phyloP scores from a whole-genome alignment of 2,113 vertebrate species.

The Podarcis raffonei region DNA sequence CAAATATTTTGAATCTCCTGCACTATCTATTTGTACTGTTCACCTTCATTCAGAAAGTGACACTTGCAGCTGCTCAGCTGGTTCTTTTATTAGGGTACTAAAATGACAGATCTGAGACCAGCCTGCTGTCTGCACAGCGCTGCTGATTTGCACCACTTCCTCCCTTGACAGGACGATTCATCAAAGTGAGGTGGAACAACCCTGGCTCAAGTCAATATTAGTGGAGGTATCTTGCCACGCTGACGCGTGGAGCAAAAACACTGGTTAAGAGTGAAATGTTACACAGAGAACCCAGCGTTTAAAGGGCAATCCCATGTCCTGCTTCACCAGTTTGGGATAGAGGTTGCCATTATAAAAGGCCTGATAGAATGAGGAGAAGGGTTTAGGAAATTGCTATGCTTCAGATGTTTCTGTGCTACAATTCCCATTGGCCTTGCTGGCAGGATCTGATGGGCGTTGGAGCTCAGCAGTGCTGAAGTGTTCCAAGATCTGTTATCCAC shows the following conservation, averaged over 20 bases:
- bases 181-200: background rate
- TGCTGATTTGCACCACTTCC: slow-evolving; percentile 11
- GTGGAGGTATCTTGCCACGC: background rate
- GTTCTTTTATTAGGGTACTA: background rate
- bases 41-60: background rate
- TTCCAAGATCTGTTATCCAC: background rate
- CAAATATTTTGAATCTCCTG: background rate
- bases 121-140: background rate
- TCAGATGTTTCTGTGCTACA: no score
- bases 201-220: background rate
- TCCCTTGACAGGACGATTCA: slow-evolving; percentile 22
- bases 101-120: slow-evolving; percentile 16
- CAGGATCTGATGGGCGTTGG: no score
- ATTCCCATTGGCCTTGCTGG: no score
- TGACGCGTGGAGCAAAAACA: background rate
- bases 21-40: background rate
- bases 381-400: no score
- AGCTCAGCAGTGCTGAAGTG: no score
- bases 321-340: background rate
- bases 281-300: background rate
- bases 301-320: background rate
- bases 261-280: background rate
- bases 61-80: background rate
- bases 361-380: background rate
- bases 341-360: background rate